A percentile compares a stretch with the other conserved stretches of the same genome.
phyloP scores from a whole-genome alignment of 2,888 invertebrate species.

The Scaptomyza polygonia region DNA sequence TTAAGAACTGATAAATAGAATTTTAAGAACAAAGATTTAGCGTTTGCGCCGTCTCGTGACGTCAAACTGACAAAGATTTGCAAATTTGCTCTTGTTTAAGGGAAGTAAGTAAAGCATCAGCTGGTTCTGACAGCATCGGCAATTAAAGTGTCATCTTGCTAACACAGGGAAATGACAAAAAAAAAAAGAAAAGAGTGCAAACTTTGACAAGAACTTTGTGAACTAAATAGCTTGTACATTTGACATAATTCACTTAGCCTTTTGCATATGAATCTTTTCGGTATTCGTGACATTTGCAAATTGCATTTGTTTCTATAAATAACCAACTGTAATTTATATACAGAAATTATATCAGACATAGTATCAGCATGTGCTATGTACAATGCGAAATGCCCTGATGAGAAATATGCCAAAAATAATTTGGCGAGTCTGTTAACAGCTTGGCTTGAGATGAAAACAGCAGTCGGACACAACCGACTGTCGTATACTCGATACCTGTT shows the following conservation, averaged over 20 bases:
- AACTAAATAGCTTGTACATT: conserved; percentile 47
- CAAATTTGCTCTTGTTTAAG: conserved; percentile 10
- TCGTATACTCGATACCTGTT: too few species aligned
- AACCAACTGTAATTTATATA: conserved; percentile 29
- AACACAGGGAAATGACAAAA: conserved; percentile 17
- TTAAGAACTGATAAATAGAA: conserved; percentile 1
- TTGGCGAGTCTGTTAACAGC: conserved; percentile 33
- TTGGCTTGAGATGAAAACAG: conserved; percentile 59
- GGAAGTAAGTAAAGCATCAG: conserved; percentile 54
- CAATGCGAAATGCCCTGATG: conserved; percentile 5
- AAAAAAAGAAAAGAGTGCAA: conserved; percentile 3
- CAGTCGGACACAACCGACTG: too few species aligned
- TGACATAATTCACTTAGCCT: conserved; percentile 32
- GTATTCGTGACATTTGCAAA: conserved; percentile 35
- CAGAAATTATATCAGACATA: too few species aligned
- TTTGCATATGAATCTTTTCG: conserved; percentile 46
- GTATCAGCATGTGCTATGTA: not conserved
- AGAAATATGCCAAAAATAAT: conserved; percentile 45
- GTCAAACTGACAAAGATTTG: conserved; percentile 43
- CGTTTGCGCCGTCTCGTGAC: conserved; percentile 47
- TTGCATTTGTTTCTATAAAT: conserved; percentile 52
- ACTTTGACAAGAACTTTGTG: conserved; percentile 9
- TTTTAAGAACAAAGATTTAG: conserved; percentile 30
- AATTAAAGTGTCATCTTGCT: conserved; percentile 67
- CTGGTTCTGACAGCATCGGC: conserved; percentile 70